These are phyloP conservation scores for Falco naumanni DNA, from an alignment of 2,797 vertebrate genomes.

Conservation along the genomic window DNA sequence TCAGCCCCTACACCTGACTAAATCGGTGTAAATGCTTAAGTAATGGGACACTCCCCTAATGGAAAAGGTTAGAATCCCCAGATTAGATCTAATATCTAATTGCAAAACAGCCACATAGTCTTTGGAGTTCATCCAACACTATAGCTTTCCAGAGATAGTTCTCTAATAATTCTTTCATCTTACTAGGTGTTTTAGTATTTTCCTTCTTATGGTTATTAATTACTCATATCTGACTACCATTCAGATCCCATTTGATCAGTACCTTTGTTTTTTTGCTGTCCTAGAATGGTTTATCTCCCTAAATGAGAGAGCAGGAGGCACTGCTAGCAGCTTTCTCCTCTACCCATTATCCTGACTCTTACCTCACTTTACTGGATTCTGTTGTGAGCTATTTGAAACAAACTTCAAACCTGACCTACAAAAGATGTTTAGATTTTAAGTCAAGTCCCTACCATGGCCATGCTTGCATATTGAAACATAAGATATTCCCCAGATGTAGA, in stretches of 20 bases:
- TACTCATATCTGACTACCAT: neutral
- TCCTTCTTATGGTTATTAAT: neutral
- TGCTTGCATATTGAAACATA: fast-evolving
- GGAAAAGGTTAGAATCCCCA: neutral
- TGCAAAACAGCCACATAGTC: neutral
- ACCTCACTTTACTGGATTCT: neutral
- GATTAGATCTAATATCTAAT: neutral
- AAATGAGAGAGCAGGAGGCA: neutral
- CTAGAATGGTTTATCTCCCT: neutral
- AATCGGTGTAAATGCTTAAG: neutral
- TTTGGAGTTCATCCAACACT: neutral
- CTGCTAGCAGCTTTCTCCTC: neutral
- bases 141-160: neutral
- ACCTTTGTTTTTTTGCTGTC: neutral
- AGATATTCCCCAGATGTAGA: neutral
- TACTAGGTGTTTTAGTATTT: neutral
- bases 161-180: neutral
- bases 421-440: neutral
- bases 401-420: neutral
- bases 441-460: neutral
- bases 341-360: neutral
- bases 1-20: neutral
- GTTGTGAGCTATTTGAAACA: neutral
- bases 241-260: neutral
- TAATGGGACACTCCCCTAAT: neutral